Conservation (phyloP, 2,888 invertebrate genomes). For the Campoplex capitator region DNA sequence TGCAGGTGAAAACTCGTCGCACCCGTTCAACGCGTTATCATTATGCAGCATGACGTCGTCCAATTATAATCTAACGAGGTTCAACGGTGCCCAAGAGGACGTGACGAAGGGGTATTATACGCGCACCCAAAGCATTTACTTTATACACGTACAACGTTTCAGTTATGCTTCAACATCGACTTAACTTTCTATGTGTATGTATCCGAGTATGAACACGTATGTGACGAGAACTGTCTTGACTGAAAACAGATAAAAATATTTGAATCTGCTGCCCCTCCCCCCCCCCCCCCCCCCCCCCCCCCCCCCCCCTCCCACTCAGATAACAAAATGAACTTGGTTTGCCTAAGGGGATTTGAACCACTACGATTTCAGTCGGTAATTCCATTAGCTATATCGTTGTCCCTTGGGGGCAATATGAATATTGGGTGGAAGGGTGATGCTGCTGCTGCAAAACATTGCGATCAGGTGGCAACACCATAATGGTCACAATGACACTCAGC, state of each 20-base stretch:
- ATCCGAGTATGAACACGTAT: not conserved
- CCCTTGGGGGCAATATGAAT: not conserved
- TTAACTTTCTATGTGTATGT: not conserved
- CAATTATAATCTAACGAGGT: slow-evolving; percentile 74
- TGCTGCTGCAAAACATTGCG: not conserved
- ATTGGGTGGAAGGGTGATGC: not conserved
- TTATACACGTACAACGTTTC: slow-evolving; percentile 53
- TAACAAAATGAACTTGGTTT: not conserved
- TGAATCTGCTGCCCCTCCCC: not conserved
- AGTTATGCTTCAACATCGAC: slow-evolving; percentile 50
- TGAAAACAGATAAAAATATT: not conserved
- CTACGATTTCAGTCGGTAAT: not conserved
- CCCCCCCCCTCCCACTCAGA: too few species aligned
- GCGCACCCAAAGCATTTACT: slow-evolving; percentile 63
- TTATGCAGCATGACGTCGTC: slow-evolving; percentile 73
- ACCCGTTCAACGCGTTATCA: slow-evolving; percentile 68
- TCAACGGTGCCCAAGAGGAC: slow-evolving; percentile 72
- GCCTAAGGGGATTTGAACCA: not conserved
- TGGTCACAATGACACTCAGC: too few species aligned
- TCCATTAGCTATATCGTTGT: not conserved
- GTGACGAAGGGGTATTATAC: slow-evolving; percentile 73
- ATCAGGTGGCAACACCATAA: not conserved
- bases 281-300: too few species aligned
- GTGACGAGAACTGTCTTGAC: not conserved
- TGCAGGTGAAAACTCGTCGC: slow-evolving; percentile 54